phyloP scores from a whole-genome alignment of 2,888 invertebrate species.

The Cataglyphis rosenhaueri region DNA sequence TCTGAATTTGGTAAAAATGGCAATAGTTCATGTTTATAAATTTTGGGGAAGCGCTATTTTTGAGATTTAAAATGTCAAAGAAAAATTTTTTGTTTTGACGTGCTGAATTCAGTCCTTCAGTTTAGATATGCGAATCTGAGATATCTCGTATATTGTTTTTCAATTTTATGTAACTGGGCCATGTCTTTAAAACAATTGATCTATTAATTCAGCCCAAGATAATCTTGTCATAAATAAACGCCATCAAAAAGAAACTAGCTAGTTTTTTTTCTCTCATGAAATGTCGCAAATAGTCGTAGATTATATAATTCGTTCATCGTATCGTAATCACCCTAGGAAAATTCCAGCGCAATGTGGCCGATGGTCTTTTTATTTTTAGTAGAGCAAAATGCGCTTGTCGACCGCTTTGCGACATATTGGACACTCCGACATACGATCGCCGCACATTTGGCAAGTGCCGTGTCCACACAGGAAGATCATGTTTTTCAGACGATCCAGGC shows the following conservation, averaged over 20 bases:
- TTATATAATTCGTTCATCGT: conserved; percentile 56
- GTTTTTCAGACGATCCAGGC: conserved; percentile 98
- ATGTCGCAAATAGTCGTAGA: conserved; percentile 39
- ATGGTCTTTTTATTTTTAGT: conserved; percentile 85
- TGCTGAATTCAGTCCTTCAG: too few relatives aligned
- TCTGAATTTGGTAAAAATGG: too few relatives aligned
- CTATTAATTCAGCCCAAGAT: not conserved
- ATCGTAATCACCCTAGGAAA: conserved; percentile 8
- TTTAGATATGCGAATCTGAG: too few relatives aligned
- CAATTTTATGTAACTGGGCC: not conserved
- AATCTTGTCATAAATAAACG: conserved; percentile 10
- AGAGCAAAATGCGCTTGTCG: conserved; percentile 97
- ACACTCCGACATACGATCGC: conserved; percentile 98
- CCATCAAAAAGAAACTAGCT: not conserved
- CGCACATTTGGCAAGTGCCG: conserved; percentile 99
- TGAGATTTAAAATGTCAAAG: too few relatives aligned
- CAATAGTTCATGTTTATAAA: too few relatives aligned
- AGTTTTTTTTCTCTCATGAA: conserved; percentile 35
- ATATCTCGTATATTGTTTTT: not conserved
- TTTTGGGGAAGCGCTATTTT: too few relatives aligned
- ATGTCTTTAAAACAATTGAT: not conserved
- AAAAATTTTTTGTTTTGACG: too few relatives aligned
- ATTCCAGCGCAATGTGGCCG: conserved; percentile 17
- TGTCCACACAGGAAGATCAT: conserved; percentile 99
- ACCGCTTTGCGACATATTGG: conserved; percentile 99